Base-by-base conservation (phyloP, 2,113 vertebrate species). In the Equus quagga region DNA sequence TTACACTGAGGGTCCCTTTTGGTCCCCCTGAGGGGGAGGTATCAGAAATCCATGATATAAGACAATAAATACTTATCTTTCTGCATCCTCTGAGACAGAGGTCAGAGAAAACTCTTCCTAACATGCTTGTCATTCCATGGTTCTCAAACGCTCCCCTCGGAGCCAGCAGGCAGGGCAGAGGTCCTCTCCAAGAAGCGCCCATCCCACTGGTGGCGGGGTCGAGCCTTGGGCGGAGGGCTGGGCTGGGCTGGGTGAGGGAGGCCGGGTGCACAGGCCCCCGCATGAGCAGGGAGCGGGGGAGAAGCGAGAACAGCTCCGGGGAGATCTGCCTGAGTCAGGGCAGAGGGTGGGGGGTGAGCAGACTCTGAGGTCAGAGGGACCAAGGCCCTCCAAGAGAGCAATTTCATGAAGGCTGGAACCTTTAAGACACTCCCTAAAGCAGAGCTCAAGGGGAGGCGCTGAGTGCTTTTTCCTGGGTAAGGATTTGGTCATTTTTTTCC, bases 41-140 rank as follows among this genome's bases (percentile, higher is more conserved):
- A 87, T 91, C 93, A 97, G 89, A 96, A 95, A 96, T 56, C 86
- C 81, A 93, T 80, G 76, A 94, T 89, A 90, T 95, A 76, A 96
- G 94, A 95, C 82, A 95, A 91, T 73, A 91, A 87, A 64, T 90
- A 82, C 8, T 72, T 54, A 76, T 56, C 80, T 36, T 49, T 92
- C 54, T 33, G 41, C 60, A 62, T 90, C 84, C 87, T 92, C 15
- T 44, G 15, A 90, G 73, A 94, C 2, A 26, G 33, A n/a, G 46
- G 76, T 83, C 28, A 51, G 54, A 85, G 67, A 67, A 95, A 72
- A 28, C 46, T 67, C 36, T 76, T 95, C 49, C 85, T 86, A 58
- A 86, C 83, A 51, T n/a, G 72, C 64, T 58, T 64, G 28, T 60
- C 21, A 0, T 26, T n/a, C 69, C 85, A 36, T n/a, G 82, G 69